Percentiles rank a stretch among this genome's conserved stretches.
These are phyloP conservation scores for Zosterops hypoxanthus DNA, from an alignment of 2,113 vertebrate genomes.

Conservation along the genomic window DNA sequence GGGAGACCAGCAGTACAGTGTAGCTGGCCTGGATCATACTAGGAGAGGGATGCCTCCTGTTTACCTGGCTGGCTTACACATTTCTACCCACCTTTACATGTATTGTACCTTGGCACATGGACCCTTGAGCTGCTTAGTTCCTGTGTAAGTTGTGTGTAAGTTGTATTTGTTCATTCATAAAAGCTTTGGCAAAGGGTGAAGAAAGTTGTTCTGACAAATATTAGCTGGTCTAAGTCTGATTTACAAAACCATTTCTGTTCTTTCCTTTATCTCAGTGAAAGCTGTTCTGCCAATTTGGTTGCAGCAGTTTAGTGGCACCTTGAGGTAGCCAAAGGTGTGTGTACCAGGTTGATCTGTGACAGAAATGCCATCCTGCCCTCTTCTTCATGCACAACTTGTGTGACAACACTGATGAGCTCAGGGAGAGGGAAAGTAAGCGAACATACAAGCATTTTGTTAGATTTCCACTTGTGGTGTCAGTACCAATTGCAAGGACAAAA, in stretches of 20 bases:
- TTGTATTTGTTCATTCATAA: background rate
- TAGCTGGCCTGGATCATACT: background rate
- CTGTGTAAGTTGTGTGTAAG: background rate
- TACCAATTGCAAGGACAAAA: background rate
- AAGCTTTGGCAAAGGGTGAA: background rate
- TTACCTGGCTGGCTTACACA: background rate
- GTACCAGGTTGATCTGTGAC: background rate
- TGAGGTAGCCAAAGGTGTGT: accelerated
- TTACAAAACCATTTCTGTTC: background rate
- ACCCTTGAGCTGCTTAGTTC: background rate
- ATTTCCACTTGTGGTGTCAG: background rate
- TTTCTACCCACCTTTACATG: background rate
- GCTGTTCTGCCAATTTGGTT: background rate
- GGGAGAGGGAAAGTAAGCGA: background rate
- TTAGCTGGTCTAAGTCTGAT: background rate
- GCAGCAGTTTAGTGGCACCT: background rate
- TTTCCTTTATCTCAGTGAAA: background rate
- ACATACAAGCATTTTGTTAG: background rate
- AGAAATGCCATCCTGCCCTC: background rate
- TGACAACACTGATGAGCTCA: background rate
- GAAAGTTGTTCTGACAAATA: background rate
- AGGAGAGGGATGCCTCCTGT: background rate
- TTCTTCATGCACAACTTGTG: background rate
- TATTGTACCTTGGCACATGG: background rate
- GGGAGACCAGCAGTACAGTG: background rate